Evolutionary conservation across 1,140 invertebrate genomes (phyloP).

Genomic region (Rhagoletis pomonella): DNA sequence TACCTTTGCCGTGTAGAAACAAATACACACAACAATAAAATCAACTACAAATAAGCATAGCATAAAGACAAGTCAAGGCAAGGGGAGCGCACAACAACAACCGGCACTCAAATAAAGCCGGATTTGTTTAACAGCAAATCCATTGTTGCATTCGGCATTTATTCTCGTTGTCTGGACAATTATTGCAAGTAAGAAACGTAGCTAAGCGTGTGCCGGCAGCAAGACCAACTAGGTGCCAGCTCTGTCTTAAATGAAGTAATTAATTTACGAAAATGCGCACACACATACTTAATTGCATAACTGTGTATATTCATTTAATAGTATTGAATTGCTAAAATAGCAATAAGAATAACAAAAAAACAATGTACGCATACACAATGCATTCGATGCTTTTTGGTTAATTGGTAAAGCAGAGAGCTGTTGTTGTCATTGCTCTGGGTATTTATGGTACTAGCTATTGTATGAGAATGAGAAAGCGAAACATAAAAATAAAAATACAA

Average conservation of each 20-base stretch:
- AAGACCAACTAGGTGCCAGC: neutral
- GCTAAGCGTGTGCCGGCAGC: neutral
- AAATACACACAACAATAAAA: neutral
- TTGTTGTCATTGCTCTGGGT: neutral
- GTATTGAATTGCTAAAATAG: neutral
- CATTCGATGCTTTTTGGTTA: constrained; percentile 17
- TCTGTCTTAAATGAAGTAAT: constrained; percentile 57
- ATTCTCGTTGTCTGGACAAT: constrained; percentile 28
- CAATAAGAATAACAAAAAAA: neutral
- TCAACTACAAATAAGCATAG: neutral
- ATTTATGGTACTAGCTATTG: no score
- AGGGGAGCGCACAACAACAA: neutral
- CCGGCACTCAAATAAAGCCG: constrained; percentile 26
- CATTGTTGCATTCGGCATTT: constrained; percentile 32
- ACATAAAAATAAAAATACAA: neutral
- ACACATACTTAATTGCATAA: neutral
- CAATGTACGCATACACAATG: neutral
- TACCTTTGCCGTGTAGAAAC: neutral
- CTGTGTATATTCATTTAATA: neutral
- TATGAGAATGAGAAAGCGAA: neutral
- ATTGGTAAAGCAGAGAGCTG: neutral
- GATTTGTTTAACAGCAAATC: constrained; percentile 46
- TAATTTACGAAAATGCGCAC: constrained; percentile 56
- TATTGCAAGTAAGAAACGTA: neutral
- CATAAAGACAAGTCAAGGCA: neutral